Evolutionary conservation across 2,797 vertebrate genomes (phyloP), one percentile per base, ranked within the genome.

Genomic region (Neopelma chrysocephalum): DNA sequence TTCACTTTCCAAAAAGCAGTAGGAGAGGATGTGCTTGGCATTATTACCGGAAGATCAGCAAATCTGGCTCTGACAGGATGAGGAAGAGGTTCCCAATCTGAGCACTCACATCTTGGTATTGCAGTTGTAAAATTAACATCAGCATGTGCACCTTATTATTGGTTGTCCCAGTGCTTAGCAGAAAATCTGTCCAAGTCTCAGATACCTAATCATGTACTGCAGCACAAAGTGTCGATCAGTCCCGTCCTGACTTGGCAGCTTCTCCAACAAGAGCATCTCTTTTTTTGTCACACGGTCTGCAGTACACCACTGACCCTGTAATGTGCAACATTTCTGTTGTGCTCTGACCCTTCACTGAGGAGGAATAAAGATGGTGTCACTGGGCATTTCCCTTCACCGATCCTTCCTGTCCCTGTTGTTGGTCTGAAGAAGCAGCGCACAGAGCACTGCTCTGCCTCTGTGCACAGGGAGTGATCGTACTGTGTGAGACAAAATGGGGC

Each of bases 371-470:
- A 26, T 38, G 47, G 48, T 90, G 58, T 56, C 40, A 3, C 7
- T 70, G 45, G 68, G 87, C 68, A 75, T 89, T 82, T 32, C 18
- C 25, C 26, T 66, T 82, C 6, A 1, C 9, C 0, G 2, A 7
- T 62, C 58, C 81, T 91, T 94, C 47, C 18, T 15, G 26, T 71
- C 60, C 50, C 5, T 27, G 26, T 27, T 53, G 15, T 48, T 82
- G 65, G 15, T 84, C 68, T 79, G 81, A 54, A 90, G 65, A 45
- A 88, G 81, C 65, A n/a, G 58, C 0, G 0, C 38, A 5, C 0
- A 2, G 54, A 57, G n/a, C 17, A 13, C 26, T 0, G 0, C 31
- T 86, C 57, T 1, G 0, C 57, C 43, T 56, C 43, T 61, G 22
- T 43, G 50, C 2, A 0, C 7, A 45, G 31, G 31, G 26, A 54